Conservation (phyloP, 2,113 vertebrate genomes). For the Hippocampus zosterae region DNA sequence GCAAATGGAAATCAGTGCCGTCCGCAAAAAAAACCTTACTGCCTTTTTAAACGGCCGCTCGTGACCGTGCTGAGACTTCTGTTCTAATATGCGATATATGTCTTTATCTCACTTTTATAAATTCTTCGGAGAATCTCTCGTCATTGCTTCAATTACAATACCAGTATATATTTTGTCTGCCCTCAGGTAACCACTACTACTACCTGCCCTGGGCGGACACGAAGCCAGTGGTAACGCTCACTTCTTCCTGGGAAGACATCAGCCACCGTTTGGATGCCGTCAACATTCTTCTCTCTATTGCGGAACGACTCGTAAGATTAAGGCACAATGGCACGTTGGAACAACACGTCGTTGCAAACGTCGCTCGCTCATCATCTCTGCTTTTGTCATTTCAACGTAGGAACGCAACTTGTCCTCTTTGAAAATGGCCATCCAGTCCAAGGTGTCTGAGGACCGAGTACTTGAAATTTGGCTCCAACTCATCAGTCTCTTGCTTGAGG, state of each 20-base stretch:
- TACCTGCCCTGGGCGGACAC: slow-evolving; percentile 91
- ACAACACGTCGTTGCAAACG: background rate
- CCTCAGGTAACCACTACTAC: slow-evolving; percentile 91
- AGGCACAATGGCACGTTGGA: background rate
- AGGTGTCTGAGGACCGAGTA: slow-evolving; percentile 73
- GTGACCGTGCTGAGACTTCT: too few relatives aligned
- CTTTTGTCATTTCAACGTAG: slow-evolving; percentile 64
- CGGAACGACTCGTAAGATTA: slow-evolving; percentile 80
- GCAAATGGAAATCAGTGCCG: too few relatives aligned
- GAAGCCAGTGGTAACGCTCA: slow-evolving; percentile 91
- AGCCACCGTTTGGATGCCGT: slow-evolving; percentile 85
- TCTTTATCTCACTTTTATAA: too few relatives aligned
- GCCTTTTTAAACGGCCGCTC: too few relatives aligned
- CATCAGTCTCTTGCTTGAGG: slow-evolving; percentile 84
- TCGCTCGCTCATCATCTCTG: background rate
- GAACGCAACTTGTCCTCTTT: slow-evolving; percentile 81
- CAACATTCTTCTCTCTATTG: slow-evolving; percentile 80
- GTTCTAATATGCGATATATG: too few relatives aligned
- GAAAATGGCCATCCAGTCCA: slow-evolving; percentile 80
- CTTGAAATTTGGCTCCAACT: slow-evolving; percentile 83
- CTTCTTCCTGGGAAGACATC: slow-evolving; percentile 96
- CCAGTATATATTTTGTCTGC: slow-evolving; percentile 20
- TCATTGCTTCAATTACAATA: background rate
- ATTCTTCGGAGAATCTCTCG: background rate
- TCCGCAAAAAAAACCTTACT: too few relatives aligned